Conservation (phyloP, 2,888 invertebrate species). For the Caenorhabditis sp. region DNA sequence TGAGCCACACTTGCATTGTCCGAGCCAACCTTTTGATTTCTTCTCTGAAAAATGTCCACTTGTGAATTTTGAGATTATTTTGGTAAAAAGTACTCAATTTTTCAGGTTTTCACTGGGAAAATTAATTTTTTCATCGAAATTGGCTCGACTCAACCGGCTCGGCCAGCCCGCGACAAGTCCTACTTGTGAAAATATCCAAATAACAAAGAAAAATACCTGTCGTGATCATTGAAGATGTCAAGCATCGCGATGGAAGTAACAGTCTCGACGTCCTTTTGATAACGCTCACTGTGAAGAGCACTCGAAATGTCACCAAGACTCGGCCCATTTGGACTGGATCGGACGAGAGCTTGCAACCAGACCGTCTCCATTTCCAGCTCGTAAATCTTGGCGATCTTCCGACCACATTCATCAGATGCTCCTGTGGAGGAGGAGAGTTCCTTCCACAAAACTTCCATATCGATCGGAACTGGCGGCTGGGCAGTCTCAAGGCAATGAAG, state of each 20-base stretch:
- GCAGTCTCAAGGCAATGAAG: neutral
- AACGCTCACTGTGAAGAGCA: neutral
- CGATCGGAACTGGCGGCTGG: neutral
- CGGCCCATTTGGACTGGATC: conserved; percentile 18
- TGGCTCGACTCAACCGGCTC: no score
- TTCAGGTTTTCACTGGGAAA: no score
- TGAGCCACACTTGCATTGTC: conserved; percentile 32
- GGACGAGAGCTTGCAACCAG: conserved; percentile 25
- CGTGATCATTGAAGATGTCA: conserved; percentile 33
- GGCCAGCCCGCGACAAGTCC: no score
- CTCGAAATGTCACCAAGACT: conserved; percentile 12
- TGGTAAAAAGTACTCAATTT: no score
- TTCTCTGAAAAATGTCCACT: no score
- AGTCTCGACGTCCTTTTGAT: conserved; percentile 28
- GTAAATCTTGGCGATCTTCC: conserved; percentile 19
- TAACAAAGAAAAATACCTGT: neutral
- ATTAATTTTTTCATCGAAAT: no score
- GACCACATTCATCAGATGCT: conserved; percentile 18
- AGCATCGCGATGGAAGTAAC: conserved; percentile 29
- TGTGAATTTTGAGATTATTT: no score
- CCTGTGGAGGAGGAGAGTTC: neutral
- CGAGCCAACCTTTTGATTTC: conserved; percentile 36
- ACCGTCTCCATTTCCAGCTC: conserved; percentile 19
- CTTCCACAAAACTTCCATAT: conserved; percentile 20
- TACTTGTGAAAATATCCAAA: no score